Evolutionary conservation across 2,797 vertebrate genomes (phyloP).

Genomic region (Enteromius anoplus): DNA sequence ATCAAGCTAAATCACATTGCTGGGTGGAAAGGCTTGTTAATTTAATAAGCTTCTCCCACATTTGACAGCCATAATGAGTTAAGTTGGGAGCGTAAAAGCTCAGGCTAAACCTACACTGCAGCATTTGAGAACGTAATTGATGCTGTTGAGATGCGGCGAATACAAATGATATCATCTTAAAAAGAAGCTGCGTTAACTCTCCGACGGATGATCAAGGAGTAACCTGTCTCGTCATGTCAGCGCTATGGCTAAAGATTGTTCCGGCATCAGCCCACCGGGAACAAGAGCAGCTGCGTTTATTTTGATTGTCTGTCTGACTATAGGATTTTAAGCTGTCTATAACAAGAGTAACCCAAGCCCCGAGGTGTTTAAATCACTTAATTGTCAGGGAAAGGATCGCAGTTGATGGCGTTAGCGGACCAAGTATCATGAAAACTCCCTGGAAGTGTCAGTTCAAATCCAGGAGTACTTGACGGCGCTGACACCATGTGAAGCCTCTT

Average conservation of each 20-base stretch:
- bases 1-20: slow-evolving; percentile 56
- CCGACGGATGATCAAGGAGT: slow-evolving; percentile 38
- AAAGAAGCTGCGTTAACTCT: slow-evolving; percentile 38
- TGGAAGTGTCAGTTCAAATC: slow-evolving; percentile 29
- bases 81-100: slow-evolving; percentile 59
- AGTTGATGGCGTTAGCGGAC: not conserved
- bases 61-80: slow-evolving; percentile 64
- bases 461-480: not conserved
- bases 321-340: slow-evolving; percentile 33
- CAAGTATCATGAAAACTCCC: slow-evolving; percentile 15
- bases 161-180: slow-evolving; percentile 48
- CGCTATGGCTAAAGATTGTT: slow-evolving; percentile 35
- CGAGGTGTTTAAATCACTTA: slow-evolving; percentile 34
- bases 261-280: slow-evolving; percentile 3
- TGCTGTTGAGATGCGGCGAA: slow-evolving; percentile 42
- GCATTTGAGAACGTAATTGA: slow-evolving; percentile 51
- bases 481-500: not conserved
- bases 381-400: slow-evolving; percentile 35
- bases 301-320: slow-evolving; percentile 35
- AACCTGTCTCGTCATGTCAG: slow-evolving; percentile 45
- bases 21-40: slow-evolving; percentile 59
- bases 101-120: slow-evolving; percentile 45
- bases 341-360: slow-evolving; percentile 27
- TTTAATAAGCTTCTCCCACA: slow-evolving; percentile 61
- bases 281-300: slow-evolving; percentile 31